These are phyloP conservation scores for Kradibia gibbosae DNA, from an alignment of 1,140 invertebrate species.

Conservation along the genomic window DNA sequence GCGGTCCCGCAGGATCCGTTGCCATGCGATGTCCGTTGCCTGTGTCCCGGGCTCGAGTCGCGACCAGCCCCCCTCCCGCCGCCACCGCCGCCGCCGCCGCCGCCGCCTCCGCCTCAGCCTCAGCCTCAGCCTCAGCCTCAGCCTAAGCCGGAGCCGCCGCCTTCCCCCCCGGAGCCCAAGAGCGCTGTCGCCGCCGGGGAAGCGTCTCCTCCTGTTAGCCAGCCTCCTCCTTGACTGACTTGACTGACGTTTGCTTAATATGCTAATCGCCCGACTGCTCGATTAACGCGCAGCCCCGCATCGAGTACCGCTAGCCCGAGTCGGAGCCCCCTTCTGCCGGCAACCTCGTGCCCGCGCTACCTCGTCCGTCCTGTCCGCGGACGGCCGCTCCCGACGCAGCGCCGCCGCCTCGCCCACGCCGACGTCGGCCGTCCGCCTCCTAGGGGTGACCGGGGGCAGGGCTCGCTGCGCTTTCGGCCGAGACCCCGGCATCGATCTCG, in stretches of 20 bases:
- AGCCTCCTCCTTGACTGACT: constrained; percentile 50
- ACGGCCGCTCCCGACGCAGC: not conserved
- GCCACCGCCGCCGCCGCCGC: too few relatives aligned
- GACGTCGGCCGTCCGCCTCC: not conserved
- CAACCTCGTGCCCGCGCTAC: not conserved
- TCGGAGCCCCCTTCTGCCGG: not conserved
- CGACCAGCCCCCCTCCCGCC: too few relatives aligned
- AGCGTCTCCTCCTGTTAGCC: constrained; percentile 50
- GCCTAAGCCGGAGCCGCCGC: too few relatives aligned
- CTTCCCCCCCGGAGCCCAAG: too few relatives aligned
- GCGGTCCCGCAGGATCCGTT: constrained; percentile 52
- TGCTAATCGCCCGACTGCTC: constrained; percentile 2
- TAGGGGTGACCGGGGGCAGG: not conserved
- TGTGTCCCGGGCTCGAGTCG: not conserved
- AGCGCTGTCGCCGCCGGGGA: not conserved
- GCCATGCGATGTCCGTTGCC: constrained; percentile 53
- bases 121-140: too few relatives aligned
- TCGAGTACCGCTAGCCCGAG: not conserved
- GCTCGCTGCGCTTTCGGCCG: not conserved
- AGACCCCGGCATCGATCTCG: too few relatives aligned
- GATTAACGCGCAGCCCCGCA: constrained; percentile 10
- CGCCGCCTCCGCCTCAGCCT: too few relatives aligned
- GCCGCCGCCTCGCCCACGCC: not conserved
- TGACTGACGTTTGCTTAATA: constrained; percentile 30
- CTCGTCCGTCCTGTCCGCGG: too few relatives aligned